phyloP scores from a whole-genome alignment of 2,888 invertebrate species.

The Frankliniella fusca region DNA sequence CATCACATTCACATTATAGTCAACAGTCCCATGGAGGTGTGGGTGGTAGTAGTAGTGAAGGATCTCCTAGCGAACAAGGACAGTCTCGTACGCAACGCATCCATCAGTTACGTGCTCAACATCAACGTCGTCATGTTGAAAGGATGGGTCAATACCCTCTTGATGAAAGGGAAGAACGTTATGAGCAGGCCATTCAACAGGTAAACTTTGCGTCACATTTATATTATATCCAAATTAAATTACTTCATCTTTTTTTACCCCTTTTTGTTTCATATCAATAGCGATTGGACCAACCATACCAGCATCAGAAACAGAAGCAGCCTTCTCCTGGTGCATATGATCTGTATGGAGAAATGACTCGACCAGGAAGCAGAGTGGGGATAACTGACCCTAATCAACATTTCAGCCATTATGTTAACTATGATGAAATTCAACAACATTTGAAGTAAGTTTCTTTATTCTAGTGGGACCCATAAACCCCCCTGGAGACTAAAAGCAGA shows the following conservation, averaged over 20 bases:
- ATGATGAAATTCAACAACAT: constrained; percentile 79
- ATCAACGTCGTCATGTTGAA: constrained; percentile 56
- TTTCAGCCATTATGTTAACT: constrained; percentile 74
- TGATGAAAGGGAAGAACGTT: constrained; percentile 53
- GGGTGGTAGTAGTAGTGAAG: not conserved
- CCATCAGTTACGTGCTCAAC: constrained; percentile 51
- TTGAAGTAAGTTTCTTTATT: constrained; percentile 60
- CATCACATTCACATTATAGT: constrained; percentile 27
- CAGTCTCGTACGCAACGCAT: constrained; percentile 48
- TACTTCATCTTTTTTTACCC: not conserved
- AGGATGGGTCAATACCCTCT: constrained; percentile 57
- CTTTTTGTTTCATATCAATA: constrained; percentile 32
- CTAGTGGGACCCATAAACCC: not conserved
- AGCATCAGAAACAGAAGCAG: constrained; percentile 30
- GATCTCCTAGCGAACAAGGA: constrained; percentile 15
- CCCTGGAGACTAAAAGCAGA: too few relatives aligned
- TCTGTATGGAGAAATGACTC: constrained; percentile 49
- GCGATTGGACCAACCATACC: constrained; percentile 42
- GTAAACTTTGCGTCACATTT: constrained; percentile 39
- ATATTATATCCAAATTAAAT: not conserved
- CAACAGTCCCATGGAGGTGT: constrained; percentile 15
- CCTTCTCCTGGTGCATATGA: constrained; percentile 41
- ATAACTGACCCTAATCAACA: constrained; percentile 52
- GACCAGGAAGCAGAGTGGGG: constrained; percentile 55
- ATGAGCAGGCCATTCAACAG: constrained; percentile 49